A percentile compares a stretch with the other conserved stretches of the same genome.
Evolutionary conservation across 2,113 vertebrate species (phyloP).

Genomic region (Passer domesticus): DNA sequence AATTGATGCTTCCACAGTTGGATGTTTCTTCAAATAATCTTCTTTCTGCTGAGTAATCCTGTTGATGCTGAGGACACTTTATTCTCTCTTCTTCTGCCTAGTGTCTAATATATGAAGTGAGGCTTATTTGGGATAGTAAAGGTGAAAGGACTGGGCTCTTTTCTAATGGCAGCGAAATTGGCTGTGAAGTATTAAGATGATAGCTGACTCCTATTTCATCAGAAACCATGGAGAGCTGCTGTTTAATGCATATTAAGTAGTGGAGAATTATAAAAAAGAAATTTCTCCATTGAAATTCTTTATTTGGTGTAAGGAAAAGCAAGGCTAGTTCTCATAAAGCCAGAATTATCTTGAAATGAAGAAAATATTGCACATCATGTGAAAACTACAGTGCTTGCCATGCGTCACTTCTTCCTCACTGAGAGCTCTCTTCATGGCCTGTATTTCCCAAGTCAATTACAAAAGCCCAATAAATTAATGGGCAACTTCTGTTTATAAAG

Average conservation of each 20-base stretch:
- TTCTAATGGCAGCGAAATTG: background rate
- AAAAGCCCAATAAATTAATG: conserved; percentile 20
- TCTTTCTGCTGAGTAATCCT: conserved; percentile 11
- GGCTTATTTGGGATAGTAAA: background rate
- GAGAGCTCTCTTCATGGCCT: background rate
- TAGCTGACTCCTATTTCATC: background rate
- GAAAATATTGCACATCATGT: background rate
- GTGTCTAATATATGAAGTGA: background rate
- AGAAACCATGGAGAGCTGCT: background rate
- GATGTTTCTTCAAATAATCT: background rate
- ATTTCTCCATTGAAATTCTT: background rate
- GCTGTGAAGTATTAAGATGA: background rate
- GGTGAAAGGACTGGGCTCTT: background rate
- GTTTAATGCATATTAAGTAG: conserved; percentile 20
- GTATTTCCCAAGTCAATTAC: background rate
- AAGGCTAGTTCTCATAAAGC: background rate
- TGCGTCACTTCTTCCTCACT: background rate
- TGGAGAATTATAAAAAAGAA: background rate
- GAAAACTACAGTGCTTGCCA: background rate
- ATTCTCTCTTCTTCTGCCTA: background rate
- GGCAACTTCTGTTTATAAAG: conserved; percentile 1
- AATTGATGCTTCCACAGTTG: background rate
- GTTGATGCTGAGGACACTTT: background rate
- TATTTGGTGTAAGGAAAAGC: background rate
- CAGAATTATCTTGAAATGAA: background rate